A percentile compares a stretch with the other conserved stretches of the same genome.
Conservation (phyloP, 2,888 invertebrate genomes). For the Kuschelorhynchus macadamiae region DNA sequence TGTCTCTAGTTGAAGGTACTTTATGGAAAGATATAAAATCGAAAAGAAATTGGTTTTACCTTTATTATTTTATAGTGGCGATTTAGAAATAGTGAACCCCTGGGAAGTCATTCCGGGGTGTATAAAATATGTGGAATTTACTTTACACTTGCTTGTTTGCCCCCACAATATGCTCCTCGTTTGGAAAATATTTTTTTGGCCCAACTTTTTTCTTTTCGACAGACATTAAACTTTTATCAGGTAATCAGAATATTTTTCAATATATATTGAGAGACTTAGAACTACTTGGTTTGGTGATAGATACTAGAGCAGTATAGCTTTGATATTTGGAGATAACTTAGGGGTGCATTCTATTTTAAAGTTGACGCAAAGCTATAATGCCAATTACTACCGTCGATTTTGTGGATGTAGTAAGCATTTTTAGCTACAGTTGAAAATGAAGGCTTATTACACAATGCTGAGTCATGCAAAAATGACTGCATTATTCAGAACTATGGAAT, state of each 20-base stretch:
- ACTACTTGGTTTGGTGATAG: no score
- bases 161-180: conserved; percentile 31
- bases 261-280: no score
- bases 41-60: conserved; percentile 29
- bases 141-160: conserved; percentile 35
- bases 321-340: conserved; percentile 49
- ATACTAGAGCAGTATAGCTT: no score
- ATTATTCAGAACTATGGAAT: neutral
- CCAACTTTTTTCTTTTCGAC: conserved; percentile 29
- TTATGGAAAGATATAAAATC: conserved; percentile 35
- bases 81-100: conserved; percentile 41
- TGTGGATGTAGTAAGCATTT: conserved; percentile 20
- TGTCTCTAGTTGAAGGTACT: conserved; percentile 36
- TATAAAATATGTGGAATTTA: conserved; percentile 42
- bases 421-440: neutral
- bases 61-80: conserved; percentile 32
- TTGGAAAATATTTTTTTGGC: conserved; percentile 40
- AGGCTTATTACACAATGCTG: no score
- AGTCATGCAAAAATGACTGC: neutral
- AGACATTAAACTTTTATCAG: conserved; percentile 33
- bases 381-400: conserved; percentile 42
- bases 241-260: no score
- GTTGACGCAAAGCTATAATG: conserved; percentile 39
- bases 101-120: conserved; percentile 42
- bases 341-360: conserved; percentile 38